Percentiles rank a stretch among this genome's conserved stretches.
Conservation (phyloP, 2,888 invertebrate genomes). For the Orthosia gothica region DNA sequence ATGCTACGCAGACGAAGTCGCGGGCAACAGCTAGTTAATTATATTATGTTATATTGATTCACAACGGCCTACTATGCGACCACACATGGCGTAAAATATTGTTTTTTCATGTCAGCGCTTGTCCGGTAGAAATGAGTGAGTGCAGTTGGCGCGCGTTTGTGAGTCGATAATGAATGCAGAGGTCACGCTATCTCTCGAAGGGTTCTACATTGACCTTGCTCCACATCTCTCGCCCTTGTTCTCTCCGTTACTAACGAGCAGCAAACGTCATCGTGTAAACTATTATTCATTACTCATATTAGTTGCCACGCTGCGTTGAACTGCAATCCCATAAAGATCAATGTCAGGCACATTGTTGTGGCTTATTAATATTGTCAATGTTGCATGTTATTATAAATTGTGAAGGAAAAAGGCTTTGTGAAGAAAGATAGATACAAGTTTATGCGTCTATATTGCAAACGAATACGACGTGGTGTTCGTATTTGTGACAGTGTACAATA, state of each 20-base stretch:
- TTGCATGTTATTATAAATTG: constrained; percentile 34
- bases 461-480: neutral
- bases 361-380: constrained; percentile 57
- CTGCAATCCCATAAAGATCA: constrained; percentile 79
- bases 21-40: constrained; percentile 23
- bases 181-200: constrained; percentile 89
- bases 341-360: constrained; percentile 69
- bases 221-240: constrained; percentile 87
- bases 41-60: constrained; percentile 37
- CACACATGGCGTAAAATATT: constrained; percentile 17
- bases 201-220: constrained; percentile 87
- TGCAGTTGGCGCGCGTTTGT: constrained; percentile 69
- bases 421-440: constrained; percentile 9
- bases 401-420: constrained; percentile 1
- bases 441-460: constrained; percentile 6
- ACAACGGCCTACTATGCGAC: constrained; percentile 27
- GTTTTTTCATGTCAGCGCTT: constrained; percentile 30
- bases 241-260: constrained; percentile 80
- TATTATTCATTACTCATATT: constrained; percentile 81
- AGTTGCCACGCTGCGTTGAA: constrained; percentile 80
- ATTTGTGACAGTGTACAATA: constrained; percentile 4
- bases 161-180: constrained; percentile 84
- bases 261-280: constrained; percentile 79
- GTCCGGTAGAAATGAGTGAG: constrained; percentile 57
- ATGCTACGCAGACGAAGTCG: too few relatives aligned